Evolutionary conservation across 2,888 invertebrate species (phyloP).

Genomic region (Chalcosyrphus nemorum): DNA sequence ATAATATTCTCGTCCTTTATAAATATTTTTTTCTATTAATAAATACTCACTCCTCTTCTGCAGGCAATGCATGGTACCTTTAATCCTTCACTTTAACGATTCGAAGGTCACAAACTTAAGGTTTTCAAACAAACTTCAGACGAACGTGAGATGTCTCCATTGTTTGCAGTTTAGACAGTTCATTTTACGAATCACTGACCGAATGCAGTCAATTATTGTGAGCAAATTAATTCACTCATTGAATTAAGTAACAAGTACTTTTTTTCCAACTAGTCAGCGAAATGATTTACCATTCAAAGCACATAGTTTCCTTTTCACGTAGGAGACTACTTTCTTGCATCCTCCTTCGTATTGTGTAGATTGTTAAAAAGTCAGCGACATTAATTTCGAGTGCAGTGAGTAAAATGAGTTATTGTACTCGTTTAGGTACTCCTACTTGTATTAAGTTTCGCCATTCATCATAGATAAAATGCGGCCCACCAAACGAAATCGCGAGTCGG

Average conservation of each 20-base stretch:
- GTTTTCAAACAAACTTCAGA: no score
- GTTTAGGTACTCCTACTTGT: no score
- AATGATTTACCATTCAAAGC: background rate
- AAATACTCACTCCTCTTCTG: no score
- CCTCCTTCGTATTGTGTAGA: background rate
- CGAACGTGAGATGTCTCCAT: no score
- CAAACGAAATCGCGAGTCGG: no score
- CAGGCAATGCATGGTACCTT: no score
- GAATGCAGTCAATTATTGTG: background rate
- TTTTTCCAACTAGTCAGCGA: background rate
- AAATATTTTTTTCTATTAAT: no score
- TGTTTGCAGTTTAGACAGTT: background rate
- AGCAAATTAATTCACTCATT: background rate
- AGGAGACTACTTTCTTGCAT: background rate
- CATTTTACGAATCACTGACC: background rate
- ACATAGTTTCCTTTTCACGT: background rate
- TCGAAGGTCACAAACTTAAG: no score
- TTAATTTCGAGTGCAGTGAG: background rate
- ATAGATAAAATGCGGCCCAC: no score
- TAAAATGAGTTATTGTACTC: background rate
- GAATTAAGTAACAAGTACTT: background rate
- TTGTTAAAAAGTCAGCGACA: background rate
- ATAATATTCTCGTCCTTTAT: no score
- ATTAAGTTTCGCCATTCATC: no score
- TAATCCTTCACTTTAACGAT: no score